Percentiles rank a stretch among this genome's conserved stretches.
phyloP scores from a whole-genome alignment of 2,113 vertebrate genomes.

The Bambusicola thoracicus region DNA sequence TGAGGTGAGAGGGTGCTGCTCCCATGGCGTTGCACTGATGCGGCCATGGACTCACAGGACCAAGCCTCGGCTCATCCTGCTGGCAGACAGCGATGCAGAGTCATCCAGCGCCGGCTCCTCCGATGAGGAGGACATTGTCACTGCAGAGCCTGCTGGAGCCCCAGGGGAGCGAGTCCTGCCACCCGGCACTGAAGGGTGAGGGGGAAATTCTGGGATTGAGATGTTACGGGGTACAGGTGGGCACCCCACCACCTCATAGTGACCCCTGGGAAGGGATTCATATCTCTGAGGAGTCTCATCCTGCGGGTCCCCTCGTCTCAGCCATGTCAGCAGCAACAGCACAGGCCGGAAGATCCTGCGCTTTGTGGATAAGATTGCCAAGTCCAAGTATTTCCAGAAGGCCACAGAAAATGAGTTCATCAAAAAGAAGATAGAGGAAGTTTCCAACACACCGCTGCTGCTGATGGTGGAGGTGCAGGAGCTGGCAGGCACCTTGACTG shows the following conservation, averaged over 20 bases:
- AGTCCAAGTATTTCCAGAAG: constrained; percentile 91
- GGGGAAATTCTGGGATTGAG: neutral
- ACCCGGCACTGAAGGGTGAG: constrained; percentile 78
- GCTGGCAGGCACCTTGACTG: constrained; percentile 81
- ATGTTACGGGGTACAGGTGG: fast-evolving
- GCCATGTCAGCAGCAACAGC: constrained; percentile 73
- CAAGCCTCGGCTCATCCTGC: constrained; percentile 69
- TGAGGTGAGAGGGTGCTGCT: fast-evolving
- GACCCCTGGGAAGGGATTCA: neutral
- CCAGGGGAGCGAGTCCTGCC: constrained; percentile 73
- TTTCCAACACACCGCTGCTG: constrained; percentile 89
- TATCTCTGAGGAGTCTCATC: neutral
- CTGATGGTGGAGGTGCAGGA: constrained; percentile 89
- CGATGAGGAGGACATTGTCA: constrained; percentile 82
- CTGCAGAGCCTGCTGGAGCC: constrained; percentile 70
- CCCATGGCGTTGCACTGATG: neutral
- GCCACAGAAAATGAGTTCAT: constrained; percentile 90
- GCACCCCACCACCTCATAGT: fast-evolving
- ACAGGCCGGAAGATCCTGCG: constrained; percentile 87
- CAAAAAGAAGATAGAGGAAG: constrained; percentile 91
- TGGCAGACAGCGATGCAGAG: constrained; percentile 89
- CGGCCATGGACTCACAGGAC: constrained; percentile 2
- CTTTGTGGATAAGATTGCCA: constrained; percentile 90
- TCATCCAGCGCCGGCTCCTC: constrained; percentile 89
- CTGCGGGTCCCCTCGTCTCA: neutral